Evolutionary conservation across 2,797 vertebrate genomes (phyloP), one percentile per base, ranked within the genome.

Genomic region (Enteromius mattozi): DNA sequence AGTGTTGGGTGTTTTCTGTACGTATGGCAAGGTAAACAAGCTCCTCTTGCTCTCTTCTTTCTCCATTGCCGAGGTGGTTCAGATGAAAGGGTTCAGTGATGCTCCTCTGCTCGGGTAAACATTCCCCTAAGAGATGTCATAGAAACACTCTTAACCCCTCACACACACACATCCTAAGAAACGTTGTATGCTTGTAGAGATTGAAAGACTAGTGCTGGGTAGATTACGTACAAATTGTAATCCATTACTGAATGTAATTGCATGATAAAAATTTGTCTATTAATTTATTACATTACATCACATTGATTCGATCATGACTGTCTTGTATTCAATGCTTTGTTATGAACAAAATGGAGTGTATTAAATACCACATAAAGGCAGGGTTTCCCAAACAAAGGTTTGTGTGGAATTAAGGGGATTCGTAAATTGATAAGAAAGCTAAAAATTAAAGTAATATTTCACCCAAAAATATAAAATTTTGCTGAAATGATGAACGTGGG

Each of bases 71-170:
- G 75, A 83, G 71, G 45, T 54, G 83, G 13, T 16, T 96, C 93
- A 96, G 93, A 95, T 95, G 93, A 96, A 96, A 91, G 95, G 95
- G 81, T 96, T 96, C 88, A 92, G 90, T 42, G 95, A 95, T 8
- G 93, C 93, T 87, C 93, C 94, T 92, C 93, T 93, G 88, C 93
- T 94, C 66, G 94, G 92, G 92, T 95, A 96, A 90, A 95, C 93
- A 84, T 93, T 95, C 83, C 95, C 95, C 95, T 96, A 92, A 86
- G 89, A 92, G 85, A 89, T 85, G 54, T 78, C 40, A 89, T 35
- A 89, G 83, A 86, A 91, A 82, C 88, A 88, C 76, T 83, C 10
- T 79, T 37, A 61, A 61, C 56, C 40, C 70, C 27, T 37, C 66
- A 47, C 68, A 59, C 21, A 59, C 40, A 69, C 13, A 13, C 13